A percentile compares a stretch with the other conserved stretches of the same genome.
phyloP scores from a whole-genome alignment of 2,888 invertebrate species.

The Drosophila paramelanica region DNA sequence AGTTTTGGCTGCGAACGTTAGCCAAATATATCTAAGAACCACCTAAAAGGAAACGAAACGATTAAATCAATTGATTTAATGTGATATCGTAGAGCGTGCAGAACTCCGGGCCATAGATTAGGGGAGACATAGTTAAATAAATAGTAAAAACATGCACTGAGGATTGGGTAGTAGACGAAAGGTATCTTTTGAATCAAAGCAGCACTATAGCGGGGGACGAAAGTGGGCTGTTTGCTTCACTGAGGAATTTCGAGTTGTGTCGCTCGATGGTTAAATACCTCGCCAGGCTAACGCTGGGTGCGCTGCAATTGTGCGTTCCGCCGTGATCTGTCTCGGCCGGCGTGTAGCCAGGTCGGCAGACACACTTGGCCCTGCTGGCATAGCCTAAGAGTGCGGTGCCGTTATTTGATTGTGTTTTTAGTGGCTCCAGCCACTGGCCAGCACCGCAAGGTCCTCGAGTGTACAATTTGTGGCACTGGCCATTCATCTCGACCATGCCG shows the following conservation, averaged over 20 bases:
- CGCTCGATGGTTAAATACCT: constrained; percentile 87
- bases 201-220: constrained; percentile 31
- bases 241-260: constrained; percentile 67
- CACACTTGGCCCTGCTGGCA: constrained; percentile 87
- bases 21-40: constrained; percentile 84
- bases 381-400: constrained; percentile 44
- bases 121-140: constrained; percentile 10
- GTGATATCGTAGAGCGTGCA: constrained; percentile 21
- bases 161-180: constrained; percentile 2
- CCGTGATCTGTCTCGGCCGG: constrained; percentile 52
- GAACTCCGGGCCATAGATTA: constrained; percentile 11
- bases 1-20: constrained; percentile 55
- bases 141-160: constrained; percentile 25
- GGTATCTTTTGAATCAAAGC: constrained; percentile 23
- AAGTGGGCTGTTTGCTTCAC: constrained; percentile 49
- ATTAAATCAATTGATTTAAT: constrained; percentile 58
- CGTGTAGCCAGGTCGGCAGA: constrained; percentile 89
- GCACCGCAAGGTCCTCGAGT: constrained; percentile 91
- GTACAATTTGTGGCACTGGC: constrained; percentile 91
- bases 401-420: constrained; percentile 82
- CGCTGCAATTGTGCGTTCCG: constrained; percentile 86
- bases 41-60: constrained; percentile 77
- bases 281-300: constrained; percentile 88
- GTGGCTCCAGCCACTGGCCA: constrained; percentile 89
- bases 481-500: constrained; percentile 88